Percentiles rank a stretch among this genome's conserved stretches.
Evolutionary conservation across 2,888 invertebrate species (phyloP).

Genomic region (Ochlodes sylvanus): DNA sequence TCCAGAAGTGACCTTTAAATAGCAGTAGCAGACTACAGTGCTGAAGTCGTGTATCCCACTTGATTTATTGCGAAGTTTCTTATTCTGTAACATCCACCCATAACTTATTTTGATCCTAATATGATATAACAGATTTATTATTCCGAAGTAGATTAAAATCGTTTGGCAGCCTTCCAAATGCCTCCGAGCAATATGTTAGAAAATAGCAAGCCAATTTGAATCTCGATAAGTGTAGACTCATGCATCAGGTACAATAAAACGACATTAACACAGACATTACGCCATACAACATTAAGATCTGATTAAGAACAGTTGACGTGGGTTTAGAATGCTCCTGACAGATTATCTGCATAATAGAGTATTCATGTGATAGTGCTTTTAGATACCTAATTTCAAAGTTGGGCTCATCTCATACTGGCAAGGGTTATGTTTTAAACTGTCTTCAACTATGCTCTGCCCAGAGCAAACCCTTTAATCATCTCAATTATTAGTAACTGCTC

Average conservation of each 20-base stretch:
- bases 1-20: background rate
- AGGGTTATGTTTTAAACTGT: no score
- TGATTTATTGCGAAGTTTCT: conserved; percentile 8
- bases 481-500: no score
- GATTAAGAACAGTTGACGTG: background rate
- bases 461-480: no score
- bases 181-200: conserved; percentile 21
- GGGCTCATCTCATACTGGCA: no score
- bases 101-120: conserved; percentile 21
- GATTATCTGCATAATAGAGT: conserved; percentile 1
- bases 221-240: conserved; percentile 12
- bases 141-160: conserved; percentile 25
- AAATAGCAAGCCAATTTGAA: background rate
- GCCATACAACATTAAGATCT: background rate
- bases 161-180: conserved; percentile 25
- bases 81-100: background rate
- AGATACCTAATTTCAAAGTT: no score
- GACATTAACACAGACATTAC: background rate
- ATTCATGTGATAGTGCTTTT: background rate
- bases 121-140: conserved; percentile 31
- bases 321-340: background rate
- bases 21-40: background rate
- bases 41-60: background rate
- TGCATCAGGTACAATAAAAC: conserved; percentile 27
- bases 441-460: no score